Evolutionary conservation across 2,888 invertebrate species (phyloP), one percentile per base, ranked within the genome.

Genomic region (Monoplex corrugatus): DNA sequence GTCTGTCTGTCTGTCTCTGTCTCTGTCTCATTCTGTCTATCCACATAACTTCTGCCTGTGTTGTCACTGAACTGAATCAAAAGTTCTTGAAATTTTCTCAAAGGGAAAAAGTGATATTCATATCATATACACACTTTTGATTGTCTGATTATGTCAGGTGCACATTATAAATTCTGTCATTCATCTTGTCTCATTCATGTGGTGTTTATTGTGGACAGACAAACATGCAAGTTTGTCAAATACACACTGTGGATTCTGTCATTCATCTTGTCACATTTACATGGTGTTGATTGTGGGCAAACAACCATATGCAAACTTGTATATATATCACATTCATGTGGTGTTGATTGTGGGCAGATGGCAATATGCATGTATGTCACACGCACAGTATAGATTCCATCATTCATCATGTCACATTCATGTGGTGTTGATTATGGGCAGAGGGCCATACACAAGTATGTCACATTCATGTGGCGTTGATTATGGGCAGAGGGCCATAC

Each of bases 361-460:
- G n/a, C n/a, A n/a, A n/a, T n/a, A n/a, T n/a, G n/a, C n/a, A n/a
- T n/a, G n/a, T 57, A 19, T 57, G 50, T 13, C 8, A 50, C 19
- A 13, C 23, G 57, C 2, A 2, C 23, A 0, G 23, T 57, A 19
- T 57, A 19, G 0, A 57, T 23, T 57, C 23, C 23, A 23, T 57
- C 23, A 19, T 19, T 19, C 16, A 23, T 19, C 50, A 13, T 50
- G 50, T 50, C 57, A 57, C 13, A 57, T 32, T n/a, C 10, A 6
- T n/a, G 10, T 57, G 57, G 28, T 5, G 28, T 80, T 35, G 68
- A 82, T 85, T 90, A 87, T 88, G 91, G 91, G n/a, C 92, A 95
- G 95, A 92, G 92, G 50, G 93, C 93, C 5, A 94, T 95, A 72
- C 92, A 93, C 72, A 95, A 94, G 94, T 91, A 93, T 91, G 90